Conservation (phyloP, 2,113 vertebrate genomes). For the Natator depressus region DNA sequence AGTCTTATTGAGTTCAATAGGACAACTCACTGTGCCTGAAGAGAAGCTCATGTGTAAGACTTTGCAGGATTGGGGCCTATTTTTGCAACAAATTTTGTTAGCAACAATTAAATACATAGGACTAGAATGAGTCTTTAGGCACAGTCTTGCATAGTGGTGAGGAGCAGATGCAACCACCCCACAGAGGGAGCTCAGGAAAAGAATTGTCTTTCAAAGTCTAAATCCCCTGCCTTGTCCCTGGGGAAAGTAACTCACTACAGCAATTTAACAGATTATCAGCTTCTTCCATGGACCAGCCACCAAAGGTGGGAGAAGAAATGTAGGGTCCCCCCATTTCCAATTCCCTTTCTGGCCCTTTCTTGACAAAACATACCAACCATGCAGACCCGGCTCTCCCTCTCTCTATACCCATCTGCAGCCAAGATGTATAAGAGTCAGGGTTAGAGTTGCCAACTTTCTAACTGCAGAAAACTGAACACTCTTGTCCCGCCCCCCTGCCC, state of each 20-base stretch:
- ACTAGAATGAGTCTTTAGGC: background rate
- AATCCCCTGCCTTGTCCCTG: background rate
- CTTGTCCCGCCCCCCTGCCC: too few species aligned
- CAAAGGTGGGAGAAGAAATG: background rate
- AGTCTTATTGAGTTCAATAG: conserved; percentile 52
- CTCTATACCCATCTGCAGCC: background rate
- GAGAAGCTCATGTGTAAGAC: conserved; percentile 11
- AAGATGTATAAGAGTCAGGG: background rate
- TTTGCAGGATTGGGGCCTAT: conserved; percentile 23
- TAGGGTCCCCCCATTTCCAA: background rate
- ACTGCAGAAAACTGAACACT: too few species aligned
- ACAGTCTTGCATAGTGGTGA: background rate
- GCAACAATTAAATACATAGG: conserved; percentile 1
- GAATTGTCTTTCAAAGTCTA: rapidly evolving
- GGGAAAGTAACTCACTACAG: background rate
- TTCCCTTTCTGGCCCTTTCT: background rate
- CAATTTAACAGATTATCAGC: background rate
- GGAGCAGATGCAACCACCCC: background rate
- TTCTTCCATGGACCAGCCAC: background rate
- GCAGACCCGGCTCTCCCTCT: background rate
- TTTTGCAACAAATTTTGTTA: background rate
- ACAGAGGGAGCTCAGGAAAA: background rate
- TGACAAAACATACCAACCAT: background rate
- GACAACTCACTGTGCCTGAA: conserved; percentile 28
- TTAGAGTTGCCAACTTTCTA: too few species aligned